Evolutionary conservation across 2,888 invertebrate species (phyloP).

Genomic region (Galeopsomyia nigrocyanea): DNA sequence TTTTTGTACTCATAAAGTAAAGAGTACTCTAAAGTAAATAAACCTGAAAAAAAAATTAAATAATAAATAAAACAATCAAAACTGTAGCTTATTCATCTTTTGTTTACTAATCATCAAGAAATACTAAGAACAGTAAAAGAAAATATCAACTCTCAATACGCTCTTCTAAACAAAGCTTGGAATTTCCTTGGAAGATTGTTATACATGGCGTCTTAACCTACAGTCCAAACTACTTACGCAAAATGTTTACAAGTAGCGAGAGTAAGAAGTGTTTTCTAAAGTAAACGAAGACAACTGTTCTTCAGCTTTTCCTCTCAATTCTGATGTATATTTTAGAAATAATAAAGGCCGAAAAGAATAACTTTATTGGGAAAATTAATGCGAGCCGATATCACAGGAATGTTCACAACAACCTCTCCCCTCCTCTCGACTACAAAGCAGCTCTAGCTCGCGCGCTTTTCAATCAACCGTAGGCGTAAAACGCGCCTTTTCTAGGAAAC

Average conservation of each 20-base stretch:
- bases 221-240: conserved; percentile 1
- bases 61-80: background rate
- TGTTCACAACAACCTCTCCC: background rate
- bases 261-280: background rate
- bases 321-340: conserved; percentile 10
- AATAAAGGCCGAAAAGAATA: conserved; percentile 1
- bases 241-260: conserved; percentile 3
- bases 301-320: background rate
- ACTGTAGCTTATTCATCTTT: too few species aligned
- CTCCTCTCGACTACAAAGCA: too few species aligned
- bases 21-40: background rate
- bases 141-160: too few species aligned
- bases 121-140: background rate
- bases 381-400: background rate
- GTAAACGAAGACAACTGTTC: background rate
- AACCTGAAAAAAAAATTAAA: conserved; percentile 6
- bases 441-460: conserved; percentile 33
- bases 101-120: background rate
- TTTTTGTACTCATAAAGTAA: background rate
- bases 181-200: conserved; percentile 6
- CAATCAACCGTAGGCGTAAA: conserved; percentile 9
- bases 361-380: background rate
- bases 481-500: conserved; percentile 30
- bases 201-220: conserved; percentile 37
- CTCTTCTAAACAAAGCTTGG: background rate